These are phyloP conservation scores for Nezara viridula DNA, from an alignment of 2,888 invertebrate species.

Conservation along the genomic window DNA sequence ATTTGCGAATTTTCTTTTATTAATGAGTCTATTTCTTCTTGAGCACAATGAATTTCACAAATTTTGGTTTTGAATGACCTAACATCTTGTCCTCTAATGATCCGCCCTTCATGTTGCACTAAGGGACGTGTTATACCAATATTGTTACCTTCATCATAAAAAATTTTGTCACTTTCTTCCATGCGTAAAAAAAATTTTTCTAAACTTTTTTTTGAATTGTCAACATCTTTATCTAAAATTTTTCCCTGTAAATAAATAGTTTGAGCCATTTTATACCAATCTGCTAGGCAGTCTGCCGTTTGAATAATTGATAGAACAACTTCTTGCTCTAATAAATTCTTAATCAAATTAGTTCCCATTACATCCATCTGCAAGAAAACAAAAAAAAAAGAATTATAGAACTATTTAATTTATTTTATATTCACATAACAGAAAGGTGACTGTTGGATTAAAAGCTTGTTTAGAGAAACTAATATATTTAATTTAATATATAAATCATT, in stretches of 20 bases:
- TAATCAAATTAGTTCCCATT: slow-evolving; percentile 62
- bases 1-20: slow-evolving; percentile 70
- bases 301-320: slow-evolving; percentile 75
- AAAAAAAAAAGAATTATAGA: too few species aligned
- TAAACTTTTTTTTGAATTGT: slow-evolving; percentile 71
- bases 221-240: slow-evolving; percentile 83
- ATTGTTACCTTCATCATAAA: slow-evolving; percentile 66
- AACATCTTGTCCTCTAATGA: slow-evolving; percentile 66
- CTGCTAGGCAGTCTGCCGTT: slow-evolving; percentile 83
- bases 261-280: slow-evolving; percentile 92
- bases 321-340: slow-evolving; percentile 62
- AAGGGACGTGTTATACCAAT: slow-evolving; percentile 63
- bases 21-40: slow-evolving; percentile 69
- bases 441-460: too few species aligned
- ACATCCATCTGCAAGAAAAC: slow-evolving; percentile 63
- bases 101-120: slow-evolving; percentile 64
- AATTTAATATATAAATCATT: too few species aligned
- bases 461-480: too few species aligned
- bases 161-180: slow-evolving; percentile 65
- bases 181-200: slow-evolving; percentile 69
- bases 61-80: slow-evolving; percentile 66
- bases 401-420: too few species aligned
- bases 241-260: slow-evolving; percentile 87
- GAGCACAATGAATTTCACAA: slow-evolving; percentile 67
- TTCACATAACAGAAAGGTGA: too few species aligned